These are phyloP conservation scores for Lordiphosa stackelbergi DNA, from an alignment of 1,140 invertebrate species.

Conservation along the genomic window DNA sequence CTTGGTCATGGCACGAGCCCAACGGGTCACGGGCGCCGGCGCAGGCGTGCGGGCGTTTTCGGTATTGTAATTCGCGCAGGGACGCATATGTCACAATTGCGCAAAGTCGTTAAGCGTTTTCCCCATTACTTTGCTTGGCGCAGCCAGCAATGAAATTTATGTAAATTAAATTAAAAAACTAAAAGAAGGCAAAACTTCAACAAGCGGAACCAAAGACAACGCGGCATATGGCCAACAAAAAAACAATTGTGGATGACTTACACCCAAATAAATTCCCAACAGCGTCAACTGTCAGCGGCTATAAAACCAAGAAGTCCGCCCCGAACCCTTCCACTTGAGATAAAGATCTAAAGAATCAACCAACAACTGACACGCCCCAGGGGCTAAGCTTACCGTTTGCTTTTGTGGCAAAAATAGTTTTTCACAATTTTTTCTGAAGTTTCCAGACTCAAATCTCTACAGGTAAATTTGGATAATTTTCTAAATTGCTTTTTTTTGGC, in stretches of 20 bases:
- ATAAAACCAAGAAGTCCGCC: slow-evolving; percentile 6
- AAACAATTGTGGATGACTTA: slow-evolving; percentile 45
- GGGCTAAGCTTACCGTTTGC: background rate
- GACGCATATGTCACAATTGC: slow-evolving; percentile 31
- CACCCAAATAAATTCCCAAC: slow-evolving; percentile 58
- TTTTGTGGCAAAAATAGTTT: too few relatives aligned
- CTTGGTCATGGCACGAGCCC: slow-evolving; percentile 4
- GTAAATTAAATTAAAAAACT: slow-evolving; percentile 60
- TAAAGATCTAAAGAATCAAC: slow-evolving; percentile 41
- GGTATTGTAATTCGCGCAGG: slow-evolving; percentile 14
- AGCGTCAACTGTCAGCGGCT: slow-evolving; percentile 52
- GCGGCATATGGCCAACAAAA: slow-evolving; percentile 46
- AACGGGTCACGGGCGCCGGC: background rate
- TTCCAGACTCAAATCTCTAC: too few relatives aligned
- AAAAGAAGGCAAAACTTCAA: slow-evolving; percentile 48
- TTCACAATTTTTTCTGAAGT: too few relatives aligned
- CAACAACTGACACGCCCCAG: slow-evolving; percentile 62
- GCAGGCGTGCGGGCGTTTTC: slow-evolving; percentile 19
- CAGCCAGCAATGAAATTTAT: slow-evolving; percentile 72
- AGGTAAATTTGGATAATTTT: too few relatives aligned
- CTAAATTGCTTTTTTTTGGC: too few relatives aligned
- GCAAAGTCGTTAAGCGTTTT: slow-evolving; percentile 5
- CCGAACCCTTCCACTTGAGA: slow-evolving; percentile 53
- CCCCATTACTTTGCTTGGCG: slow-evolving; percentile 14
- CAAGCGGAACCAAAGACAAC: slow-evolving; percentile 53